Evolutionary conservation across 2,113 vertebrate genomes (phyloP).

Genomic region (Oceanodroma tethys): DNA sequence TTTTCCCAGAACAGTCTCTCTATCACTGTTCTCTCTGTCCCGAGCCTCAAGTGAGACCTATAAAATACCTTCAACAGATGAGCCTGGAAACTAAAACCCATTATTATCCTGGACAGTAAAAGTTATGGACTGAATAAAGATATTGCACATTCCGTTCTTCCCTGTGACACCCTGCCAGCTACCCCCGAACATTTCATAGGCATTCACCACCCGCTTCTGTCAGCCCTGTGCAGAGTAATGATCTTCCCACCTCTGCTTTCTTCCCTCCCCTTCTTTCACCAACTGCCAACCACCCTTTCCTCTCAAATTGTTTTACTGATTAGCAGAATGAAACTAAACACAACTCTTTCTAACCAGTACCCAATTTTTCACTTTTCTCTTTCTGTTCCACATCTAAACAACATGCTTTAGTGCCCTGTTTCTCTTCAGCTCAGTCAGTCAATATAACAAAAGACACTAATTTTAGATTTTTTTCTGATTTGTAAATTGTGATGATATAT

Average conservation of each 20-base stretch:
- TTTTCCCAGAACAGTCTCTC: not conserved
- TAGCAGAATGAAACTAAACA: not conserved
- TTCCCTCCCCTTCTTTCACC: not conserved
- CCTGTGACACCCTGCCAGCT: not conserved
- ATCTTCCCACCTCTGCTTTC: not conserved
- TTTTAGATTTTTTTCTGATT: not conserved
- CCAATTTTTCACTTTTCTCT: not conserved
- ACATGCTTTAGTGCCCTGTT: not conserved
- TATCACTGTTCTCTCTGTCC: not conserved
- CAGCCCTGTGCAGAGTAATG: not conserved
- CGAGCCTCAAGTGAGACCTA: not conserved
- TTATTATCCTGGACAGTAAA: conserved; percentile 26
- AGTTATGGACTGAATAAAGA: conserved; percentile 43
- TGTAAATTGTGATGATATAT: not conserved
- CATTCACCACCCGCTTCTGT: not conserved
- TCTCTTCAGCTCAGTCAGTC: not conserved
- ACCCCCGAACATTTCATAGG: not conserved
- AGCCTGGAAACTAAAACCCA: not conserved
- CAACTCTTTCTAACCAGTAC: not conserved
- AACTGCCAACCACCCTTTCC: not conserved
- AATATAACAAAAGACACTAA: not conserved
- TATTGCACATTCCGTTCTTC: not conserved
- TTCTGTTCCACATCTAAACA: not conserved
- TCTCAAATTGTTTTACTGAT: not conserved
- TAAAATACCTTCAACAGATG: conserved; percentile 39